Evolutionary conservation across 2,888 invertebrate species (phyloP), one percentile per base, ranked within the genome.

Genomic region (Gastracanthus pulcherrimus): DNA sequence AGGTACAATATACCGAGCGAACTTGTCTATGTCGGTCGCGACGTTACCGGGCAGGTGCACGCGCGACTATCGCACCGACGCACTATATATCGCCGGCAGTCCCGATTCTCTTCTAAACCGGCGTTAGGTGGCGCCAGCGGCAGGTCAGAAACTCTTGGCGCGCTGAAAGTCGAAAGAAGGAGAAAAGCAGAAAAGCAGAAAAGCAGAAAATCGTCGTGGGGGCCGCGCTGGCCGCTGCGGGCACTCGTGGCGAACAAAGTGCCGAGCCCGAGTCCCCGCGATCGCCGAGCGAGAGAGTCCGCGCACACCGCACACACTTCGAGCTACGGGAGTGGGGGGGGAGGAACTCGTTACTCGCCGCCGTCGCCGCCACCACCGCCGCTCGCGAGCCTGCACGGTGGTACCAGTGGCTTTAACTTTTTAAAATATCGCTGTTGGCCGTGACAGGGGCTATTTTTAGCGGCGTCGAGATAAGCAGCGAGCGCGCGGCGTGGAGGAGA

Each of bases 381-480:
- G 70, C n/a, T n/a, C 51, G 64, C 19, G 51, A 16, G n/a, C n/a
- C n/a, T 36, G 11, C 38, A 36, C 51, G 19, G 60, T 76, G 51
- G 74, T 60, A 64, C 36, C 70, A 71, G 66, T 81, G 87, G 88
- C 85, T 88, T 88, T 87, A 89, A 88, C 89, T 89, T 89, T 89
- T 89, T 90, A 87, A 90, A 89, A 90, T 90, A 90, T 90, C 90
- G 89, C 88, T 87, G 88, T 88, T 91, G 90, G 90, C 91, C 91
- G 89, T 91, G 90, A 91, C 90, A 90, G 88, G 86, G 83, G 89
- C 88, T 91, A 91, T 90, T 91, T 91, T 91, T 91, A 91, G 90
- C 88, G 86, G 80, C 87, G 86, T 82, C 87, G 88, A 90, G 91
- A 91, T 91, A 91, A 91, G 90, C 90, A 86, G 84, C 58, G 70